Conservation (phyloP, 2,888 invertebrate genomes). For the Hoplodrina ambigua region DNA sequence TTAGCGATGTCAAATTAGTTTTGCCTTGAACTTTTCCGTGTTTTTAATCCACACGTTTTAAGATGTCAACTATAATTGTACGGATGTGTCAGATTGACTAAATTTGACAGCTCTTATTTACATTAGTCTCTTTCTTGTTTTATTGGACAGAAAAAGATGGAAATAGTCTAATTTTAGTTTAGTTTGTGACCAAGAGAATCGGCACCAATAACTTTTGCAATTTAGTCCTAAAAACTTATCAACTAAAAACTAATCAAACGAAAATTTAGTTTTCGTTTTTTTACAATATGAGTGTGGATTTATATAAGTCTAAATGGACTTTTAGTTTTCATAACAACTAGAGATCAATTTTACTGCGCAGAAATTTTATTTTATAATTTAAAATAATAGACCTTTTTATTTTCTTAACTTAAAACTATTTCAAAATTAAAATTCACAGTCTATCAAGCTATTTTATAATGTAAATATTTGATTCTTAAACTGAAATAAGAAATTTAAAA, state of each 20-base stretch:
- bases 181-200: too few relatives aligned
- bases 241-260: neutral
- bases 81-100: too few relatives aligned
- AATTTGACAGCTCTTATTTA: too few relatives aligned
- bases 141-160: too few relatives aligned
- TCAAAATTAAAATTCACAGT: neutral
- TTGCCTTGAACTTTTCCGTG: too few relatives aligned
- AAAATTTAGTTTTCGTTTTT: neutral
- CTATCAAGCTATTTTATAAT: neutral
- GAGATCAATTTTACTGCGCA: neutral
- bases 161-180: too few relatives aligned
- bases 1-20: too few relatives aligned
- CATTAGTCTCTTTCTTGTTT: too few relatives aligned
- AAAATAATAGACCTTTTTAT: slow-evolving; percentile 12
- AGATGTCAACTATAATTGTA: too few relatives aligned
- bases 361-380: slow-evolving; percentile 16
- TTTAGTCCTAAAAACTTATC: neutral
- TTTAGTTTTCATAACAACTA: neutral
- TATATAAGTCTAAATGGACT: neutral
- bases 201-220: too few relatives aligned
- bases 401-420: neutral
- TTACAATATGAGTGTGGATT: neutral
- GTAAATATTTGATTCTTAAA: slow-evolving; percentile 25
- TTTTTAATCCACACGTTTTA: too few relatives aligned
- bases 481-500: neutral